A percentile compares a stretch with the other conserved stretches of the same genome.
Evolutionary conservation across 2,797 vertebrate genomes (phyloP).

Genomic region (Leuciscus waleckii): DNA sequence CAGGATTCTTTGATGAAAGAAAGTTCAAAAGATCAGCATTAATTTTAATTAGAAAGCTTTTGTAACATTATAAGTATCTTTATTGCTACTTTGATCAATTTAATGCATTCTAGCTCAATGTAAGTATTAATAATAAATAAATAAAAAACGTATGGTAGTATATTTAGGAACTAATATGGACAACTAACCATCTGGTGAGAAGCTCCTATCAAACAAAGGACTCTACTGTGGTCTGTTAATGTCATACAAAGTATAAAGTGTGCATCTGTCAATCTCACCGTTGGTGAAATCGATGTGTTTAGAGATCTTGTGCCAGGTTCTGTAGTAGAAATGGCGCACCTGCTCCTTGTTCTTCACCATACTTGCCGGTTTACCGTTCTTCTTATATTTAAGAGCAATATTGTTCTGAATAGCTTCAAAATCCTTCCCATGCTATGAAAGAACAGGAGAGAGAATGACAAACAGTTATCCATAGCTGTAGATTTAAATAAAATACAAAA

Average conservation of each 20-base stretch:
- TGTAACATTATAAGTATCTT: not conserved
- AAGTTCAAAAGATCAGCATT: not conserved
- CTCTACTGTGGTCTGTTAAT: not conserved
- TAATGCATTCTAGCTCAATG: not conserved
- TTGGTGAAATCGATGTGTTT: conserved; percentile 98
- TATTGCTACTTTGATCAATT: not conserved
- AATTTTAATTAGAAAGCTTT: not conserved
- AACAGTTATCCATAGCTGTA: not conserved
- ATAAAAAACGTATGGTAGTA: not conserved
- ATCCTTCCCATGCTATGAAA: conserved; percentile 92
- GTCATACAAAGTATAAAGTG: not conserved
- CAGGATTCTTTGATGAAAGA: not conserved
- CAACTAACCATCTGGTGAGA: not conserved
- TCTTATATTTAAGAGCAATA: conserved; percentile 97
- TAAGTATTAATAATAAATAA: not conserved
- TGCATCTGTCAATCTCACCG: conserved; percentile 1
- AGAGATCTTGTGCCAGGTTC: conserved; percentile 99
- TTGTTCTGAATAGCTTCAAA: conserved; percentile 99
- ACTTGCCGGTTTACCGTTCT: conserved; percentile 95
- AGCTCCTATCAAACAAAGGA: conserved; percentile 7
- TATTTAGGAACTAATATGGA: conserved; percentile 3
- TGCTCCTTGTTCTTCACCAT: conserved; percentile 99
- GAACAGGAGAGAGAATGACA: not conserved
- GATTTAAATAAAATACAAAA: not conserved
- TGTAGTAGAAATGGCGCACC: conserved; percentile 98